phyloP scores from a whole-genome alignment of 2,888 invertebrate species.

The Synergus laeviventris region DNA sequence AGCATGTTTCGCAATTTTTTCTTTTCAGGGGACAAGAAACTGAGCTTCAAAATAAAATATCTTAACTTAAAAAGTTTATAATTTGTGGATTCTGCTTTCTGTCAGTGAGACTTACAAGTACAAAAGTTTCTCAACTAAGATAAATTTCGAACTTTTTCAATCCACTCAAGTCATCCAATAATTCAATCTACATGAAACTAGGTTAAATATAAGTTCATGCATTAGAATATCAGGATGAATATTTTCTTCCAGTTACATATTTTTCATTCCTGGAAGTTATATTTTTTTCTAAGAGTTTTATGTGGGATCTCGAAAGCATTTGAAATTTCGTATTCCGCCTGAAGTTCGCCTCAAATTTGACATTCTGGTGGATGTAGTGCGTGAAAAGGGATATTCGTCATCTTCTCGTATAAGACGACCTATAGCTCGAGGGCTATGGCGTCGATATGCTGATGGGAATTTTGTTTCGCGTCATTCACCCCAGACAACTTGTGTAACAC shows the following conservation, averaged over 20 bases:
- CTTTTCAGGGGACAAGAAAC: too few species aligned
- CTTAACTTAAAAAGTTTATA: too few species aligned
- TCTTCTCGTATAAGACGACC: not conserved
- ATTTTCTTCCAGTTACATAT: not conserved
- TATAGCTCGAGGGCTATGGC: conserved; percentile 27
- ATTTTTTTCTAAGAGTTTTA: not conserved
- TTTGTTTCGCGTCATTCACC: conserved; percentile 63
- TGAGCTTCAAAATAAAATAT: too few species aligned
- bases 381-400: not conserved
- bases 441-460: conserved; percentile 65
- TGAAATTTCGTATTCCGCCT: not conserved
- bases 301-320: not conserved
- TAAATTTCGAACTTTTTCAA: not conserved
- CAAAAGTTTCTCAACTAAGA: not conserved
- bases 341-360: not conserved
- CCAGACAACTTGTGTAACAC: conserved; percentile 4
- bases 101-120: not conserved
- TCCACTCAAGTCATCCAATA: not conserved
- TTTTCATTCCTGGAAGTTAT: not conserved
- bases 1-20: too few species aligned
- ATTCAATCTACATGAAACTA: not conserved
- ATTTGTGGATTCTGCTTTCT: too few species aligned
- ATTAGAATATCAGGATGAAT: not conserved
- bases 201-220: not conserved
- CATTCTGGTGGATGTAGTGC: not conserved